These are phyloP conservation scores for Sicus ferrugineus DNA, from an alignment of 2,888 invertebrate genomes.

Conservation along the genomic window DNA sequence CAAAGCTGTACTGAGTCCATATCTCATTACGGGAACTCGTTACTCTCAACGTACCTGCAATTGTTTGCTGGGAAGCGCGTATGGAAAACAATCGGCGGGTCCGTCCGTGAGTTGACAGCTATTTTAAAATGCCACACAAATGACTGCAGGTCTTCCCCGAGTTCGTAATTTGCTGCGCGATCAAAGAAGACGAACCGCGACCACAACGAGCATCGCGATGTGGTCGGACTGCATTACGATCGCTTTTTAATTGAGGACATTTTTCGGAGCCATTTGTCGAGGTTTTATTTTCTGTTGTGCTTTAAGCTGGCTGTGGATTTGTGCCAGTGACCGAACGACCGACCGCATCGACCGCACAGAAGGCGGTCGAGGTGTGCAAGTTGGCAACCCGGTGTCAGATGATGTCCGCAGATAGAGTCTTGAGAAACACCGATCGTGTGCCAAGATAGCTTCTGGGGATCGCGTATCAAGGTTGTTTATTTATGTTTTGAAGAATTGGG, in stretches of 20 bases:
- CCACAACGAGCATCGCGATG: not conserved
- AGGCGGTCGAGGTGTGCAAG: not conserved
- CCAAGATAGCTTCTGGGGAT: slow-evolving; percentile 43
- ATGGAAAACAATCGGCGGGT: slow-evolving; percentile 56
- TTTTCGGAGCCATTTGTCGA: not conserved
- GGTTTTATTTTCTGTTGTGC: not conserved
- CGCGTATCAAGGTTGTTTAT: slow-evolving; percentile 19
- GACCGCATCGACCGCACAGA: slow-evolving; percentile 18
- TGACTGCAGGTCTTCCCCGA: slow-evolving; percentile 26
- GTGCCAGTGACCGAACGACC: slow-evolving; percentile 31
- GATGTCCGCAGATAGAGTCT: slow-evolving; percentile 44
- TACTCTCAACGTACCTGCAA: slow-evolving; percentile 18
- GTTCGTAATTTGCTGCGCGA: slow-evolving; percentile 42
- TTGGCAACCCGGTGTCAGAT: slow-evolving; percentile 29
- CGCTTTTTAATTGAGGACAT: slow-evolving; percentile 31
- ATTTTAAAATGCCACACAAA: slow-evolving; percentile 45
- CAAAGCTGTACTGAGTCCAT: not conserved
- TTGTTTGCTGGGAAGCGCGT: slow-evolving; percentile 38
- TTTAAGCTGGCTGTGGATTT: slow-evolving; percentile 16
- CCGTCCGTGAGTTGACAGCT: slow-evolving; percentile 50
- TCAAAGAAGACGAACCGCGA: slow-evolving; percentile 40
- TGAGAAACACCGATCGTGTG: slow-evolving; percentile 52
- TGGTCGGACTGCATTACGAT: slow-evolving; percentile 13
- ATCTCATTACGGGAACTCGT: not conserved
- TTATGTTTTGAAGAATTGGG: not conserved